Evolutionary conservation across 2,888 invertebrate genomes (phyloP).

Genomic region (Sacculina carcini): DNA sequence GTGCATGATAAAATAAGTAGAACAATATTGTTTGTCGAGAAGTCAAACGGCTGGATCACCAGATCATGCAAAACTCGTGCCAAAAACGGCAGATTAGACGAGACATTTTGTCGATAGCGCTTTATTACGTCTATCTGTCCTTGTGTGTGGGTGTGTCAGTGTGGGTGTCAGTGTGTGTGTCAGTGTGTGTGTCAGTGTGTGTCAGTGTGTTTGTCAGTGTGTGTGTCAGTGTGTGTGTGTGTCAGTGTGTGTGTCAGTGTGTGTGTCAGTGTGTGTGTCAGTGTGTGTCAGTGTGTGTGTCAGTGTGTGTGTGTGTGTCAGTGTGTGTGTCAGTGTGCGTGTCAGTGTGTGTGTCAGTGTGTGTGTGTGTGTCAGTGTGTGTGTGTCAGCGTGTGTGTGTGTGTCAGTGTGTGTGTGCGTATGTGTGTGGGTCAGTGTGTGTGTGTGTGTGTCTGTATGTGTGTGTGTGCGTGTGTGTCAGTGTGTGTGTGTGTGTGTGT

Average conservation of each 20-base stretch:
- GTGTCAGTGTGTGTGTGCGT: slow-evolving; percentile 4
- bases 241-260: not conserved
- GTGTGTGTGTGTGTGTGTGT: too few relatives aligned
- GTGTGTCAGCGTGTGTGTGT: slow-evolving; percentile 2
- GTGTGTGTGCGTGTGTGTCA: too few relatives aligned
- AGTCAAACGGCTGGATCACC: too few relatives aligned
- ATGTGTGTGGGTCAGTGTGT: not conserved
- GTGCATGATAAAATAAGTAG: too few relatives aligned
- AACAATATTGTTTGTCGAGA: too few relatives aligned
- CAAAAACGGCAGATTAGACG: too few relatives aligned
- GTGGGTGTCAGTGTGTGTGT: too few relatives aligned
- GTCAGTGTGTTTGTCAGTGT: not conserved
- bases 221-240: slow-evolving; percentile 1
- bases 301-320: not conserved
- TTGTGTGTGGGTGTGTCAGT: too few relatives aligned
- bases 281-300: slow-evolving; percentile 1
- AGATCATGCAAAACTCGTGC: too few relatives aligned
- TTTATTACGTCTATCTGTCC: too few relatives aligned
- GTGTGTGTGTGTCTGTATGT: not conserved
- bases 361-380: slow-evolving; percentile 1
- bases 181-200: not conserved
- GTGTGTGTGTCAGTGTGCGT: slow-evolving; percentile 1
- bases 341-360: not conserved
- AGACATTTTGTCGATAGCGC: too few relatives aligned
- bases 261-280: not conserved